A percentile compares a stretch with the other conserved stretches of the same genome.
phyloP scores from a whole-genome alignment of 2,797 vertebrate species.

The Phalloptychus januarius region DNA sequence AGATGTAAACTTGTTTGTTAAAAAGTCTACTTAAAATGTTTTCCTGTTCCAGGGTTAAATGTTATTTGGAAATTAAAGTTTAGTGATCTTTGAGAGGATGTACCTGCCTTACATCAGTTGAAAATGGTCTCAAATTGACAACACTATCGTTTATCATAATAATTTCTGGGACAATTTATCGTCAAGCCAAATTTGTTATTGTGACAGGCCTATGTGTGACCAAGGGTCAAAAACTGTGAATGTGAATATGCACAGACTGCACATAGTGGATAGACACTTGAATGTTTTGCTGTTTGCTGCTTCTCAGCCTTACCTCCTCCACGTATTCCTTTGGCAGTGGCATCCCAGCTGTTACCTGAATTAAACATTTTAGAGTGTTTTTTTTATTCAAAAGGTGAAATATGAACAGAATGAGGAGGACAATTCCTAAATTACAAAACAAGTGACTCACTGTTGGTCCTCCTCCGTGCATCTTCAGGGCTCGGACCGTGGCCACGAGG shows the following conservation, averaged over 20 bases:
- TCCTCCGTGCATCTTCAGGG: conserved; percentile 98
- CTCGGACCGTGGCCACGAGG: conserved; percentile 93
- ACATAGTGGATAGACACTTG: neutral
- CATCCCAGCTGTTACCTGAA: conserved; percentile 92
- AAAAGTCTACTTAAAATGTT: too few relatives aligned
- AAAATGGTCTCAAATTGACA: too few relatives aligned
- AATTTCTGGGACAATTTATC: too few relatives aligned
- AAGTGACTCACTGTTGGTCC: conserved; percentile 87
- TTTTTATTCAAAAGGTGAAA: neutral
- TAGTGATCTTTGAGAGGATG: too few relatives aligned
- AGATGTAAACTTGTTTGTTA: neutral
- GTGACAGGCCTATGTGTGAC: neutral
- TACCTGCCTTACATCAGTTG: too few relatives aligned
- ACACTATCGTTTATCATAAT: too few relatives aligned
- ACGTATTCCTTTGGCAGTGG: conserved; percentile 92
- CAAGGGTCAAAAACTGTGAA: neutral
- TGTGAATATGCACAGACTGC: neutral
- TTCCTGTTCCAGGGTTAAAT: too few relatives aligned
- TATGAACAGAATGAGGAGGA: neutral
- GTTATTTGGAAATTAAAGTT: too few relatives aligned
- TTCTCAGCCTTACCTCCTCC: conserved; percentile 86
- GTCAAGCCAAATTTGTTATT: neutral
- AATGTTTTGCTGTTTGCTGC: neutral
- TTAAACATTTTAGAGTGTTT: conserved; percentile 14
- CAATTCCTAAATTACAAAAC: neutral